Evolutionary conservation across 2,888 invertebrate species (phyloP), one percentile per base, ranked within the genome.

Genomic region (Polymixis lichenea): DNA sequence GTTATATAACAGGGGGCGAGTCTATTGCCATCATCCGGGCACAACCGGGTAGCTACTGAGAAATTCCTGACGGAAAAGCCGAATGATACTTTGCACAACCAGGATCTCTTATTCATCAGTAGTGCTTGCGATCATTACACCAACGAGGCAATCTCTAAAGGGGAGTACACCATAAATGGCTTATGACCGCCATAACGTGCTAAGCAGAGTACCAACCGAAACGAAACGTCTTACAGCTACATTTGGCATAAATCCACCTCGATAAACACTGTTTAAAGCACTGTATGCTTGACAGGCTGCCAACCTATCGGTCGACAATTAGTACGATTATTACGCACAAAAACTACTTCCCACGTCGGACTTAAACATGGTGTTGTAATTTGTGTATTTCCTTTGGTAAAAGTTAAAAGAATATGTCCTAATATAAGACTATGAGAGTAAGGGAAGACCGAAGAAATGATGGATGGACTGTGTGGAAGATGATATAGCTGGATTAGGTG

Each of bases 231-330:
- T 46, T 38, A 64, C 15, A 71, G 11, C 64, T 55, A 61, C 32
- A 70, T 70, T 81, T 81, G 82, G 81, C 82, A 81, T 72, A 82
- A 81, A 81, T 82, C 82, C 81, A 81, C 68, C 55, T 17, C 72
- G 53, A 66, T 62, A 69, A 82, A 64, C 75, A 55, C 56, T 61
- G 69, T 72, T 66, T 46, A 70, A 72, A 69, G 53, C 65, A 38
- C 64, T 22, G 55, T 13, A 32, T 70, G 60, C 56, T 81, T 82
- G 82, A 82, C 28, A 72, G 61, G 38, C 7, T 82, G 81, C 82
- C 81, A 81, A 81, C 61, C 56, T 81, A 82, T 77, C 77, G 56
- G 32, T 15, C 46, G 7, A 49, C 22, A 43, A 77, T 70, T 73
- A 81, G 46, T 32, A 73, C 53, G 61, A 70, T 61, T 28, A 73